A percentile compares a stretch with the other conserved stretches of the same genome.
Conservation (phyloP, 1,140 invertebrate genomes). For the Dendroctonus ponderosae region DNA sequence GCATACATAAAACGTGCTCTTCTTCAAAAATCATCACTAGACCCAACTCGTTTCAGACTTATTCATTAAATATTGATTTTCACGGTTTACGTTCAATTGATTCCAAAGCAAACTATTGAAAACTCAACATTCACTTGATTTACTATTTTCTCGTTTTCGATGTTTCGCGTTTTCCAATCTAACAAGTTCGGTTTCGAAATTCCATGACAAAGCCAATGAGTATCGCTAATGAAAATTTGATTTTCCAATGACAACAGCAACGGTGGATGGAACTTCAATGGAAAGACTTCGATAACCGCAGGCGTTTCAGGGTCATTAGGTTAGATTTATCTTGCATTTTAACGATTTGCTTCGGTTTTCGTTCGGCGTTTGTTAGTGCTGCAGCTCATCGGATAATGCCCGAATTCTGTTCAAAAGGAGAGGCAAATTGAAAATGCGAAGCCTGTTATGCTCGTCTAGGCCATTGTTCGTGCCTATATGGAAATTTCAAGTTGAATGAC, state of each 20-base stretch:
- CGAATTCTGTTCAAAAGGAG: constrained; percentile 1
- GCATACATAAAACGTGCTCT: no score
- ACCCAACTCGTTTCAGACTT: no score
- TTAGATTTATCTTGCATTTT: constrained; percentile 29
- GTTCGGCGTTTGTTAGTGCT: constrained; percentile 12
- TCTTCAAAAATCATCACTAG: no score
- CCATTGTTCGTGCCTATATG: no score
- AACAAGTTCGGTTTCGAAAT: no score
- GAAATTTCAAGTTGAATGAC: no score
- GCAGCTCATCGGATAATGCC: constrained; percentile 16
- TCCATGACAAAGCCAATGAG: not conserved
- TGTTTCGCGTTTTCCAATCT: no score
- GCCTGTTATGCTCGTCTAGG: not conserved
- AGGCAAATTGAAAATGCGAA: not conserved
- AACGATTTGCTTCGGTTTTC: constrained; percentile 26
- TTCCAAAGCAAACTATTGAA: no score
- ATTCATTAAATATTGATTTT: no score
- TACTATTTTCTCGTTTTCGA: no score
- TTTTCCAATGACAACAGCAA: not conserved
- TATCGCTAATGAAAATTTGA: constrained; percentile 13
- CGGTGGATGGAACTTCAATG: not conserved
- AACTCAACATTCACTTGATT: no score
- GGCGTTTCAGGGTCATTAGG: constrained; percentile 23
- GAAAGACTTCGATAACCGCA: constrained; percentile 15
- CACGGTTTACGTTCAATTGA: no score